Conservation (phyloP, 2,113 vertebrate species). For the Turdus rufiventris region DNA sequence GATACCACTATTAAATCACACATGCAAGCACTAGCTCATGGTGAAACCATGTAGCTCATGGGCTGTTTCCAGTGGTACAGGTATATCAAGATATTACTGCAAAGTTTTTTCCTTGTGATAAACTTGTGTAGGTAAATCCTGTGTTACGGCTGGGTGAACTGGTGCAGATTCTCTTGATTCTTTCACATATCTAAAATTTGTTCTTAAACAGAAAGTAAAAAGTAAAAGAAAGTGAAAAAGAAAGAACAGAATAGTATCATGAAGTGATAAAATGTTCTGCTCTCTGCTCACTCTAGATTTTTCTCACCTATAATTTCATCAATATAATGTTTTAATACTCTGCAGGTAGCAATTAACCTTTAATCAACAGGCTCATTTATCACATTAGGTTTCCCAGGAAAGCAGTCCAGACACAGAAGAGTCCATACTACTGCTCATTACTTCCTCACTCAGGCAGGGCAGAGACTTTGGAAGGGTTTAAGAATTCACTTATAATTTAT, state of each 20-base stretch:
- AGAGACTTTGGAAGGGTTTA: background rate
- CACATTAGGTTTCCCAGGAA: background rate
- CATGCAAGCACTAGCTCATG: background rate
- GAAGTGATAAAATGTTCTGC: background rate
- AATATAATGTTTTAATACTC: background rate
- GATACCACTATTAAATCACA: background rate
- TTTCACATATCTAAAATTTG: background rate
- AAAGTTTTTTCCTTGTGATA: background rate
- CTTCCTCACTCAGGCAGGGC: background rate
- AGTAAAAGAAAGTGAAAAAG: background rate
- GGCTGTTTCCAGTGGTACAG: background rate
- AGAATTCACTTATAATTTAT: background rate
- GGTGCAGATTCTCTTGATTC: background rate
- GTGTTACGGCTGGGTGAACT: background rate
- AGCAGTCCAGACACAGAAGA: background rate
- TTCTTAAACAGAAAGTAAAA: background rate
- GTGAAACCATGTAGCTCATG: background rate
- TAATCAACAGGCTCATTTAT: slow-evolving; percentile 10
- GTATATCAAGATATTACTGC: background rate
- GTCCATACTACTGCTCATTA: background rate
- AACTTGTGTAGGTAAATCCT: background rate
- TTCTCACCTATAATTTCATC: background rate
- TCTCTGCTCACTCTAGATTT: background rate
- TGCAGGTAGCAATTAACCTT: slow-evolving; percentile 8
- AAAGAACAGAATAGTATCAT: background rate